These are phyloP conservation scores for Pelosia muscerda DNA, from an alignment of 2,888 invertebrate genomes.

Conservation along the genomic window DNA sequence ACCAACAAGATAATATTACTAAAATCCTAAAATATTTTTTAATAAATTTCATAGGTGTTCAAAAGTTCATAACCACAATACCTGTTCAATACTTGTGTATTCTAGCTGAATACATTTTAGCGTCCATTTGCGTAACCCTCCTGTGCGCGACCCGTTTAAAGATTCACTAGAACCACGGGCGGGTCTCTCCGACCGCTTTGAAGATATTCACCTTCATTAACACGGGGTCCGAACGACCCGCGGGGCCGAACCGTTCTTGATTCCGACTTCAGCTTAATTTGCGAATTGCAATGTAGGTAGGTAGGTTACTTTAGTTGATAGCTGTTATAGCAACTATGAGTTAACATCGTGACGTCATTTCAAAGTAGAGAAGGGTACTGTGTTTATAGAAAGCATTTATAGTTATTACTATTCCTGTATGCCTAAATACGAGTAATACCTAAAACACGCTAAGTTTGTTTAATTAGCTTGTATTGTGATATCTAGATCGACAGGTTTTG, in stretches of 20 bases:
- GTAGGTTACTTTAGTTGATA: conserved; percentile 28
- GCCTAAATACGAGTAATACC: too few species aligned
- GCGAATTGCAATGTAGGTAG: conserved; percentile 30
- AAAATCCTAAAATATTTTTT: not conserved
- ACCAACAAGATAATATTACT: not conserved
- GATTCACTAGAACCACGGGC: conserved; percentile 81
- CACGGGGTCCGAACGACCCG: conserved; percentile 72
- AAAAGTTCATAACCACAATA: conserved; percentile 31
- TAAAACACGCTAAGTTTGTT: too few species aligned
- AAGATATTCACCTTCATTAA: conserved; percentile 85
- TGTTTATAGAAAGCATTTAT: too few species aligned
- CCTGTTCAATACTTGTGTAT: conserved; percentile 51
- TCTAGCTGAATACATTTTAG: conserved; percentile 63
- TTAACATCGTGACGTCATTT: conserved; percentile 4
- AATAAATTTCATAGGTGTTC: conserved; percentile 2
- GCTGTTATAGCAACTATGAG: conserved; percentile 13
- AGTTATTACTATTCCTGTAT: too few species aligned
- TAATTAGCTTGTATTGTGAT: too few species aligned
- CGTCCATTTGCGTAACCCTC: conserved; percentile 66
- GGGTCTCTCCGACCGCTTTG: conserved; percentile 77
- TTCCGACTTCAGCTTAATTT: conserved; percentile 47
- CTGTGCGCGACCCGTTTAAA: conserved; percentile 75
- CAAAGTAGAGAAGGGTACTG: not conserved
- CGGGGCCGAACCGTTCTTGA: conserved; percentile 59
- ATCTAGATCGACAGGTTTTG: too few species aligned